phyloP scores from a whole-genome alignment of 2,797 vertebrate species.

The Pipistrellus pipistrellus region DNA sequence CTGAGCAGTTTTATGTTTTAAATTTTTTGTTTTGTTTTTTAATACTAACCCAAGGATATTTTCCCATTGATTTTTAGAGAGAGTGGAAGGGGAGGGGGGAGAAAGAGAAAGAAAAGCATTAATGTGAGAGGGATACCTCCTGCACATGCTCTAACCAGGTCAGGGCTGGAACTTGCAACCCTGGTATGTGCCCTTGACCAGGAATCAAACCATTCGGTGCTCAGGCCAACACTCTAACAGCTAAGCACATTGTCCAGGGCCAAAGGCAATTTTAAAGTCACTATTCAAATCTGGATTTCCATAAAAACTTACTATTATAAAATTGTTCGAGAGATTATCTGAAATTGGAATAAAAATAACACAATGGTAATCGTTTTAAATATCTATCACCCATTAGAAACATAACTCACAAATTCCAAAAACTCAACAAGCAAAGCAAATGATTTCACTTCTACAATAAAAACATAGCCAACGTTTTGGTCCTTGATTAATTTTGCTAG shows the following conservation, averaged over 20 bases:
- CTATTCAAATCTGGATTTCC: background rate
- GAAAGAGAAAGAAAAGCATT: too few species aligned
- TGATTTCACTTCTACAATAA: conserved; percentile 22
- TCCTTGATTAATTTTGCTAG: background rate
- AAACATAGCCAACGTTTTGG: background rate
- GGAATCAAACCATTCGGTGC: too few species aligned
- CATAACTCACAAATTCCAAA: background rate
- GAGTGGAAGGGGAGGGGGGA: too few species aligned
- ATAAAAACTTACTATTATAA: conserved; percentile 2
- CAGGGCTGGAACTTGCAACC: too few species aligned
- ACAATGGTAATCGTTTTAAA: background rate
- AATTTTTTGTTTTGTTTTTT: too few species aligned
- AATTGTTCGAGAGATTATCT: background rate
- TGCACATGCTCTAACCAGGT: too few species aligned
- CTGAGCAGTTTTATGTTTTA: background rate
- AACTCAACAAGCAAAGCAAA: background rate
- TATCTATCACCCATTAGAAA: background rate
- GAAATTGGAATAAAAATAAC: background rate
- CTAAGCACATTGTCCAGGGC: too few species aligned
- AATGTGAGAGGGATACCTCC: too few species aligned
- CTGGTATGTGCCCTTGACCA: too few species aligned
- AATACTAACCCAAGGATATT: too few species aligned
- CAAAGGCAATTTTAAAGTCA: conserved; percentile 4
- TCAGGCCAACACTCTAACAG: too few species aligned
- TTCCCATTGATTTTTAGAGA: too few species aligned